Evolutionary conservation across 1,140 invertebrate species (phyloP), one percentile per base, ranked within the genome.

Genomic region (Drosophila kanapiae): DNA sequence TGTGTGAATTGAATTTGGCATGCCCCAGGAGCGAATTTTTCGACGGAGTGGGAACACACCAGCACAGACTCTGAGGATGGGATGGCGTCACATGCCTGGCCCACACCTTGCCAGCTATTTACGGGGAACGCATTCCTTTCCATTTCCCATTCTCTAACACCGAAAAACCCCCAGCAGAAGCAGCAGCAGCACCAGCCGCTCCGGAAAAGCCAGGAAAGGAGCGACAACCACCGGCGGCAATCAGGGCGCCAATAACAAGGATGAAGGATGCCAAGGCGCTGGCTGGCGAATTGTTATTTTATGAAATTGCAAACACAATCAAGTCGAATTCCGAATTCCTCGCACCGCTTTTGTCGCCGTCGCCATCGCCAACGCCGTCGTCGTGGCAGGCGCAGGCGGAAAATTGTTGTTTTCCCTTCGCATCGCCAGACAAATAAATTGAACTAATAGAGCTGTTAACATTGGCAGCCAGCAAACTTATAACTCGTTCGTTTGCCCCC

Each of bases 241-340:
- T 85, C 82, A 85, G 76, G 74, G 64, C 75, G 76, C 68, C 76
- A 75, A 61, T 76, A 78, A 82, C 75, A 82, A 82, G 61, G 62
- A 83, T 68, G 72, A 80, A 74, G 69, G 63, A 83, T 58, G 75
- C 71, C 63, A 79, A 67, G 67, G 42, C 49, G 61, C 47, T 43
- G 64, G 51, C 53, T 56, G 53, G 51, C 40, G 84, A 88, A 90
- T 88, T 88, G 85, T 88, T 88, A 88, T 88, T 88, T 88, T 88
- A 88, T 88, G 85, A 88, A 88, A 88, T 88, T 88, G 85, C 85
- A 88, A 88, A 88, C 85, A 88, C 85, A 88, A 88, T 88, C 85
- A 88, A 78, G 81, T 80, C 78, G 78, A 79, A 80, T 91, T 85
- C 82, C 64, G 60, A 56, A 47, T 58, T 37, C 51, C 57, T 35